Evolutionary conservation across 2,797 vertebrate species (phyloP).

Genomic region (Trematomus bernacchii): DNA sequence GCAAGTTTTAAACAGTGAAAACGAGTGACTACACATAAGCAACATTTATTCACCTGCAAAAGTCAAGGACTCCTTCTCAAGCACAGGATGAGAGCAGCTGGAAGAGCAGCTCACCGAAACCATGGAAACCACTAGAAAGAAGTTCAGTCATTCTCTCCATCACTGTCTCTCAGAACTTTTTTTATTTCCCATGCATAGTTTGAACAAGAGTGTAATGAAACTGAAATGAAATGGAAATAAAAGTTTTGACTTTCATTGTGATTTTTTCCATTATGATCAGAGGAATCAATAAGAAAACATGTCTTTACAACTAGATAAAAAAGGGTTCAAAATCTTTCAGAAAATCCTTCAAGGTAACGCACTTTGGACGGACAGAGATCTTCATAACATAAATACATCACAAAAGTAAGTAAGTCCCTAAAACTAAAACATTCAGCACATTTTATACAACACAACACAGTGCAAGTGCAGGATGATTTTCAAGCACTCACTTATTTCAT

Average conservation of each 20-base stretch:
- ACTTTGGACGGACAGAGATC: constrained; percentile 82
- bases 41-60: background rate
- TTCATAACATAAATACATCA: constrained; percentile 88
- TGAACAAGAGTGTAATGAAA: constrained; percentile 89
- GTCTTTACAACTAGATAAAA: constrained; percentile 55
- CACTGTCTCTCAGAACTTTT: constrained; percentile 86
- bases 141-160: constrained; percentile 32
- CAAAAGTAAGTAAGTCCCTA: constrained; percentile 73
- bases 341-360: constrained; percentile 78
- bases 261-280: constrained; percentile 74
- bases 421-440: constrained; percentile 86
- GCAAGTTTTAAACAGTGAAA: constrained; percentile 5
- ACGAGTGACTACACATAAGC: background rate
- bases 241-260: constrained; percentile 82
- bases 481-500: constrained; percentile 61
- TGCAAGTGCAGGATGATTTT: constrained; percentile 77
- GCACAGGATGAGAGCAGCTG: background rate
- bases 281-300: constrained; percentile 78
- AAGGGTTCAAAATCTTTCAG: constrained; percentile 65
- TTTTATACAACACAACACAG: constrained; percentile 86
- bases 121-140: constrained; percentile 18
- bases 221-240: constrained; percentile 69
- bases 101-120: background rate
- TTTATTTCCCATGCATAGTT: constrained; percentile 92
- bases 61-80: constrained; percentile 44